phyloP scores from a whole-genome alignment of 2,113 vertebrate genomes.

The Pollimyrus isidori region DNA sequence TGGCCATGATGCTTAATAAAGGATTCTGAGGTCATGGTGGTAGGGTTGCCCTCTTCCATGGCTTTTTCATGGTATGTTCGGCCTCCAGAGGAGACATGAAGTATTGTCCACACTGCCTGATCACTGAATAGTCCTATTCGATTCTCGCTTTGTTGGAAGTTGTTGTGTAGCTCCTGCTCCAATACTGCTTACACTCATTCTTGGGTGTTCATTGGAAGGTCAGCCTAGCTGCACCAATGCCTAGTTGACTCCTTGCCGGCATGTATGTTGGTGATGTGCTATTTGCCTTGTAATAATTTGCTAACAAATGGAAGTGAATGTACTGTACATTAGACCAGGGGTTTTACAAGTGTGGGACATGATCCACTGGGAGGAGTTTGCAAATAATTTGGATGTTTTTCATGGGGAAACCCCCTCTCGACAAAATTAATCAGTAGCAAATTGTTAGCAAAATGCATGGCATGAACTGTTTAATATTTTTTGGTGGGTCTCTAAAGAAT shows the following conservation, averaged over 20 bases:
- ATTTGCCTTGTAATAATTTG: background rate
- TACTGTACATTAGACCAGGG: background rate
- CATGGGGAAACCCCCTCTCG: background rate
- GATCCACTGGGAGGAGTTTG: background rate
- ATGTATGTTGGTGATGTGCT: background rate
- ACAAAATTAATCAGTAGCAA: background rate
- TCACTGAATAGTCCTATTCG: background rate
- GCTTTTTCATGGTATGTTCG: background rate
- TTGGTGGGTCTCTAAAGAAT: background rate
- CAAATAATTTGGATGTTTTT: background rate
- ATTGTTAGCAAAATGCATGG: background rate
- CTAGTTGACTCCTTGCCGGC: background rate
- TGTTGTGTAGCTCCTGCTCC: background rate
- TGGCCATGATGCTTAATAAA: background rate
- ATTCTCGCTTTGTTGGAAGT: background rate
- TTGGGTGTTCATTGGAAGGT: background rate
- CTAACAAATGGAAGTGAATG: background rate
- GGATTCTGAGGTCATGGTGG: background rate
- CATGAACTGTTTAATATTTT: background rate
- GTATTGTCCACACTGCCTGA: background rate
- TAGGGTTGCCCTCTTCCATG: background rate
- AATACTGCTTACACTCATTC: background rate
- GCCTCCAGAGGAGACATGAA: background rate
- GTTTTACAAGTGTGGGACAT: background rate
- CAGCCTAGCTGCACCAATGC: background rate